A percentile compares a stretch with the other conserved stretches of the same genome.
Evolutionary conservation across 2,888 invertebrate genomes (phyloP).

Genomic region (Phymatocera aterrima): DNA sequence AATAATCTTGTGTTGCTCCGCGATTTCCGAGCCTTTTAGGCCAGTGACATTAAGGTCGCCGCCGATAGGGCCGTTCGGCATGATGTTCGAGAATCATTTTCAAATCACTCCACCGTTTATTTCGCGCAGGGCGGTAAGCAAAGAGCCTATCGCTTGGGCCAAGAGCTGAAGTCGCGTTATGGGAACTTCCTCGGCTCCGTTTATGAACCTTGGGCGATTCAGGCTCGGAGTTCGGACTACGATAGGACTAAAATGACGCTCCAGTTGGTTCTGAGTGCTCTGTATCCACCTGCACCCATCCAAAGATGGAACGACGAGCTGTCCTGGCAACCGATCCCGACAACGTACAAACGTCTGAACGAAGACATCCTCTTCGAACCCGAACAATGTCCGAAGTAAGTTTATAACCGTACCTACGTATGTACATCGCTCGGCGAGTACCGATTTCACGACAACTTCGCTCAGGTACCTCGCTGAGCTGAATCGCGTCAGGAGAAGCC

Average conservation of each 20-base stretch:
- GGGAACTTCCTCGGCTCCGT: conserved; percentile 74
- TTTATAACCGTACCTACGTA: not conserved
- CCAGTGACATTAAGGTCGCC: not conserved
- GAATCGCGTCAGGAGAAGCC: conserved; percentile 50
- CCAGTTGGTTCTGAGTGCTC: conserved; percentile 81
- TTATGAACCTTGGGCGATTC: conserved; percentile 71
- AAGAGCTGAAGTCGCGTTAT: conserved; percentile 75
- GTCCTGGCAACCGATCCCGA: conserved; percentile 84
- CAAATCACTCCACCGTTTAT: not conserved
- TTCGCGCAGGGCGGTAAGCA: conserved; percentile 76
- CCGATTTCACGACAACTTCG: not conserved
- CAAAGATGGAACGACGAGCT: conserved; percentile 79
- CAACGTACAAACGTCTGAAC: conserved; percentile 47
- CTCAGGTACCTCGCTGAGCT: conserved; percentile 60
- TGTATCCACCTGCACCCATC: conserved; percentile 79
- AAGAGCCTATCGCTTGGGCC: conserved; percentile 76
- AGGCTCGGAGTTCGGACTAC: conserved; percentile 80
- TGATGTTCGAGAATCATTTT: not conserved
- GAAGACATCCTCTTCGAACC: conserved; percentile 58
- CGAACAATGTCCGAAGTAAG: conserved; percentile 57
- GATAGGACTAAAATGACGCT: conserved; percentile 87
- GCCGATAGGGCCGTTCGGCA: too few species aligned
- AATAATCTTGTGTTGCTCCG: too few species aligned
- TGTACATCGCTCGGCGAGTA: not conserved
- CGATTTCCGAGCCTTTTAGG: not conserved